Evolutionary conservation across 1,140 invertebrate species (phyloP), one percentile per base, ranked within the genome.

Genomic region (Acromyrmex echinatior): DNA sequence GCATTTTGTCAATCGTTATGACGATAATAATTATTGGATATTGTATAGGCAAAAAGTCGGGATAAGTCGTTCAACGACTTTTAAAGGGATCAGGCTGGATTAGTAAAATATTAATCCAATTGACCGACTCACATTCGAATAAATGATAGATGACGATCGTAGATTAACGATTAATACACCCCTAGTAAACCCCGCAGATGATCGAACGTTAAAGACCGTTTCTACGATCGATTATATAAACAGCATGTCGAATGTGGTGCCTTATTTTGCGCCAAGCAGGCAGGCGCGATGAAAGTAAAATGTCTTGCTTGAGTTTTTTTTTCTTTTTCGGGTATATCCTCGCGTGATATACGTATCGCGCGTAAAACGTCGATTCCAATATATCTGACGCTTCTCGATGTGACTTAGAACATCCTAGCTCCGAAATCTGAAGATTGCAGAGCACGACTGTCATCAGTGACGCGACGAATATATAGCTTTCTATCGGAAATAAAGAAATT

Each of bases 201-300:
- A 73, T 66, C 65, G 73, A 89, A 25, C 12, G 21, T 77, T 5
- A 86, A n/a, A 28, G 65, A 88, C 92, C 90, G 71, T 90, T 92
- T 92, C 73, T 63, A 78, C 87, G 89, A 91, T 90, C 77, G 86
- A 91, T 84, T 79, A 87, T 85, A 87, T 87, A 86, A 91, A 78
- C 87, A 92, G 92, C 91, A 56, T 56, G 92, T 94, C 92, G 92
- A 91, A 90, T 92, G 91, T 93, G 93, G 94, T 95, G 94, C 94
- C 94, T 95, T 95, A 95, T 94, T 94, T 95, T 90, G 91, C 91
- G 92, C 91, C 90, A 80, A 76, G 0, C 18, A 79, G 45, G 51
- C 76, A n/a, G 93, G 91, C 93, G 92, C 91, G 87, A 92, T 91
- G 94, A 94, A 95, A 94, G 93, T 94, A 94, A 89, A 88, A 85